Percentiles rank a stretch among this genome's conserved stretches.
Conservation (phyloP, 2,888 invertebrate genomes). For the Mechanitis messenoides region DNA sequence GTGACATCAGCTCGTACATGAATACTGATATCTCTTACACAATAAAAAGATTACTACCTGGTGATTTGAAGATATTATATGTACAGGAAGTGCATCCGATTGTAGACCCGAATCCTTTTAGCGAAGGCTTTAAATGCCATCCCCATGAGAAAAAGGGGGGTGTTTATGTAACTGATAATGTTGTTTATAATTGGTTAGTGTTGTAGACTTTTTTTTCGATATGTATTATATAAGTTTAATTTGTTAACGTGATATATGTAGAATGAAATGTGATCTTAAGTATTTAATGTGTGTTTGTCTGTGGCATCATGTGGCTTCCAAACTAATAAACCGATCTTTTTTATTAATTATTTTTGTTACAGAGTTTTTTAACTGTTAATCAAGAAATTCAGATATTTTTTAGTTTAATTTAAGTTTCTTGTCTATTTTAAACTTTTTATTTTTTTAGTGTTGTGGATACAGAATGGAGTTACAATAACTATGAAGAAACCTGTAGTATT, state of each 20-base stretch:
- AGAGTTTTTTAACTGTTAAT: too few species aligned
- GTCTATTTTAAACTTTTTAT: constrained; percentile 9
- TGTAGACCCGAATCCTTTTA: constrained; percentile 83
- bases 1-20: constrained; percentile 85
- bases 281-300: too few species aligned
- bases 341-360: background rate
- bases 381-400: too few species aligned
- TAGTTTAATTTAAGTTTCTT: too few species aligned
- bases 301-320: too few species aligned
- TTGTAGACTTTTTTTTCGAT: constrained; percentile 1
- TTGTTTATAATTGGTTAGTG: constrained; percentile 82
- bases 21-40: constrained; percentile 85
- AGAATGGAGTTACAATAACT: constrained; percentile 80
- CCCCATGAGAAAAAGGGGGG: constrained; percentile 88
- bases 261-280: too few species aligned
- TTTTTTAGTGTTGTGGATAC: constrained; percentile 78
- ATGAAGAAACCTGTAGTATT: constrained; percentile 76
- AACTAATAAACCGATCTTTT: background rate
- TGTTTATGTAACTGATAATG: constrained; percentile 85
- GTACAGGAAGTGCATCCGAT: constrained; percentile 66
- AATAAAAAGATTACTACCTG: constrained; percentile 87
- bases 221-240: background rate
- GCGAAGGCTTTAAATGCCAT: constrained; percentile 76
- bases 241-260: background rate
- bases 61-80: constrained; percentile 87